Conservation (phyloP, 1,140 invertebrate species). For the Schlechtendalia chinensis region DNA sequence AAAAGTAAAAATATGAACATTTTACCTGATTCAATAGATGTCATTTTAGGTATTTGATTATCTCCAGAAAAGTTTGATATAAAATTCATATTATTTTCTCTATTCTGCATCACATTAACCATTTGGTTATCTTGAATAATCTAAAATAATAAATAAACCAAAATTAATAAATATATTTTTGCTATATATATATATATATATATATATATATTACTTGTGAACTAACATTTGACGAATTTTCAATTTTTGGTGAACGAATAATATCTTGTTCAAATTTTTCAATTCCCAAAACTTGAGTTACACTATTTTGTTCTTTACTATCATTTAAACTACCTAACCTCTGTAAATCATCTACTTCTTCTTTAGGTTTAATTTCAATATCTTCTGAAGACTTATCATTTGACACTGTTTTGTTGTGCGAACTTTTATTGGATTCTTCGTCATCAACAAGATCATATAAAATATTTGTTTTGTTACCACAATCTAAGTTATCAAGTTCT, state of each 20-base stretch:
- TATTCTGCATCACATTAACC: slow-evolving; percentile 35
- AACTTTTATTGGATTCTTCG: slow-evolving; percentile 40
- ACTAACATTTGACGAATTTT: slow-evolving; percentile 14
- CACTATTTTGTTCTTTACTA: slow-evolving; percentile 39
- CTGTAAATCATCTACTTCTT: slow-evolving; percentile 39
- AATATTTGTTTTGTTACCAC: slow-evolving; percentile 72
- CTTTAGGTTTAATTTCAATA: slow-evolving; percentile 31
- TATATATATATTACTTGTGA: slow-evolving; percentile 28
- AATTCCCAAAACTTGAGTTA: slow-evolving; percentile 36
- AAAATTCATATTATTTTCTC: slow-evolving; percentile 39
- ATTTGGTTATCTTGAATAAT: slow-evolving; percentile 41
- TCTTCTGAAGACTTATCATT: slow-evolving; percentile 40
- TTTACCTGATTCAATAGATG: slow-evolving; percentile 31
- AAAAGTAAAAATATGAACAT: not conserved
- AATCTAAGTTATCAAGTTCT: slow-evolving; percentile 78
- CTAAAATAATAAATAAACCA: not conserved
- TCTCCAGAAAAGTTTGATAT: slow-evolving; percentile 32
- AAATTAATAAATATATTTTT: not conserved
- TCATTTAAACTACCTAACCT: slow-evolving; percentile 24
- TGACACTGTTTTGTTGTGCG: slow-evolving; percentile 34
- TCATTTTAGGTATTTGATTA: slow-evolving; percentile 41
- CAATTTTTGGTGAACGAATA: slow-evolving; percentile 34
- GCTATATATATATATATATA: not conserved
- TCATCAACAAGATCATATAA: slow-evolving; percentile 67
- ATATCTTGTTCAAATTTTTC: slow-evolving; percentile 46